These are phyloP conservation scores for Atlantisia rogersi DNA, from an alignment of 2,113 vertebrate genomes.

Conservation along the genomic window DNA sequence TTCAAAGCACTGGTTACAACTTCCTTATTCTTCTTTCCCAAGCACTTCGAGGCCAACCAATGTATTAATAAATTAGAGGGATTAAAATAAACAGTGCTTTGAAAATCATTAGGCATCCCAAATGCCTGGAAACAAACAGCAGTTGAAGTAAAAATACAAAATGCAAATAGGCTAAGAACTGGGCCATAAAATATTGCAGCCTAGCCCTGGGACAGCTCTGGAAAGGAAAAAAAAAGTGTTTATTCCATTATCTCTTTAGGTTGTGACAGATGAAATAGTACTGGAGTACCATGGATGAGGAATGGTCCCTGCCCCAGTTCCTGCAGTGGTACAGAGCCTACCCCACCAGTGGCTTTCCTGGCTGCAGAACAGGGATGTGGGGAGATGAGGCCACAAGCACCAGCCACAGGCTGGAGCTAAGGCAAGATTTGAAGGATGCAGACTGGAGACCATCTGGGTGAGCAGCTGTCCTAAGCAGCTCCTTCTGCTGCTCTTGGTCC, in stretches of 20 bases:
- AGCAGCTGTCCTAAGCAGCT: slow-evolving; percentile 55
- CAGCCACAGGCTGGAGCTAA: not conserved
- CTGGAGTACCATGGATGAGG: not conserved
- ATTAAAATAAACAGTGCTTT: slow-evolving; percentile 72
- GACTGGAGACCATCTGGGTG: slow-evolving; percentile 42
- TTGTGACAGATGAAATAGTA: not conserved
- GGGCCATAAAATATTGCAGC: slow-evolving; percentile 57
- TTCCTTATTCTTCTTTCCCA: slow-evolving; percentile 22
- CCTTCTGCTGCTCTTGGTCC: slow-evolving; percentile 59
- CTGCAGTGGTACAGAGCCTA: not conserved
- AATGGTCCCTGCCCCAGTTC: not conserved
- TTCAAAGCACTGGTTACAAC: slow-evolving; percentile 58
- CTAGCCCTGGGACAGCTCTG: not conserved
- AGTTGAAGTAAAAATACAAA: slow-evolving; percentile 46
- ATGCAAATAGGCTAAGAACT: slow-evolving; percentile 62
- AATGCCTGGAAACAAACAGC: slow-evolving; percentile 58
- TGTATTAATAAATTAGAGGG: slow-evolving; percentile 66
- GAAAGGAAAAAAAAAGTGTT: not conserved
- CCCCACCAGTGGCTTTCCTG: not conserved
- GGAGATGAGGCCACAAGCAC: not conserved
- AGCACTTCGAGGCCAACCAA: slow-evolving; percentile 56
- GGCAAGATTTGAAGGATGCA: slow-evolving; percentile 31
- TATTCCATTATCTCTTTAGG: not conserved
- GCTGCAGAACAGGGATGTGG: not conserved
- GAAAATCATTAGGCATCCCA: slow-evolving; percentile 67